Evolutionary conservation across 2,888 invertebrate genomes (phyloP), one percentile per base, ranked within the genome.

Genomic region (Perizoma flavofasciatum): DNA sequence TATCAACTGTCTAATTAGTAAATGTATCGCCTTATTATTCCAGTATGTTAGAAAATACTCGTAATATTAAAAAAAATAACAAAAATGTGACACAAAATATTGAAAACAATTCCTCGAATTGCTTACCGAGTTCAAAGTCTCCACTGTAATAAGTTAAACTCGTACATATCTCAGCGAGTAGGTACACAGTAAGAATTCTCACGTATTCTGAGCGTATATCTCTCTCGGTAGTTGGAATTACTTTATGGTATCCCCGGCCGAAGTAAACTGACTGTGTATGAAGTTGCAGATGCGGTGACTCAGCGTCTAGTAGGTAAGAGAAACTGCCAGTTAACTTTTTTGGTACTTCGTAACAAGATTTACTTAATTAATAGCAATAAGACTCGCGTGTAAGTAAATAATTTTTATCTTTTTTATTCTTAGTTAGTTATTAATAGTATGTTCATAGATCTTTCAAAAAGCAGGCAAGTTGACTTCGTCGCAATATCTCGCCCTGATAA

Each of bases 201-300:
- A 69, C 69, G 69, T 69, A 66, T 62, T 66, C 59, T 53, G 43
- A 60, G 55, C 59, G 50, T 63, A 63, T 63, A 65, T 67, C 64
- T 69, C 64, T 49, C 61, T 65, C 60, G 65, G 62, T 63, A 57
- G 61, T 60, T 59, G 57, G 56, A 64, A 66, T 65, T 69, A 66
- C 61, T 69, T 67, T 69, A 69, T 62, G 69, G 67, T 63, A 67
- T 64, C 66, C 66, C 65, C 63, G 49, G 59, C 64, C 62, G 57
- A 61, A 62, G 65, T 64, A 66, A 64, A 64, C 64, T 63, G 60
- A 69, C 67, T 59, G 65, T 61, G 61, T 69, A 67, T 67, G 65
- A 65, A 67, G 64, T 66, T 69, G 64, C 61, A 60, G 55, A 49
- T 57, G 57, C 6, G 56, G 59, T 11, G 54, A 61, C 62, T 67